A percentile compares a stretch with the other conserved stretches of the same genome.
Evolutionary conservation across 2,797 vertebrate species (phyloP).

Genomic region (Pangasius larnaudii): DNA sequence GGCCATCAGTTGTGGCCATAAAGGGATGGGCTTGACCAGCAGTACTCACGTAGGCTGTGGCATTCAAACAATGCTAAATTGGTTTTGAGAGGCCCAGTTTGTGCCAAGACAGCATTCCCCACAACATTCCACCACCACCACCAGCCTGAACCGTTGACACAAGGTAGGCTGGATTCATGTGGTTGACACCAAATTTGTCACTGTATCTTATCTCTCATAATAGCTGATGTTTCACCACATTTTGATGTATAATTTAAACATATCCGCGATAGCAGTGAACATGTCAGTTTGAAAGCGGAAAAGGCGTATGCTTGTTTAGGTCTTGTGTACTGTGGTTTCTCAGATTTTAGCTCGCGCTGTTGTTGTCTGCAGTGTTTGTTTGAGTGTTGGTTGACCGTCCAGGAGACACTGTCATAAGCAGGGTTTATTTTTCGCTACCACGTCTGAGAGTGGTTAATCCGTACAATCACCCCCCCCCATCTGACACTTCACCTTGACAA

Average conservation of each 20-base stretch:
- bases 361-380: not conserved
- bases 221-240: not conserved
- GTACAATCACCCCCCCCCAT: conserved; percentile 5
- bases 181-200: too few relatives aligned
- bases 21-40: not conserved
- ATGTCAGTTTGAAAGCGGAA: not conserved
- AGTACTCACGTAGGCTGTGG: not conserved
- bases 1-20: not conserved
- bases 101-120: not conserved
- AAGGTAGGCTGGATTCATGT: not conserved
- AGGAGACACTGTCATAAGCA: not conserved
- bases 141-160: not conserved
- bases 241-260: not conserved
- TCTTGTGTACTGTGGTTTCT: not conserved
- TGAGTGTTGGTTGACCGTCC: too few relatives aligned
- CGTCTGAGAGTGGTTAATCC: conserved; percentile 61
- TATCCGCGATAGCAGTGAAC: not conserved
- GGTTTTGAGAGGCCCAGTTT: not conserved
- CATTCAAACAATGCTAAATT: not conserved
- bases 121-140: not conserved
- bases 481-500: conserved; percentile 54
- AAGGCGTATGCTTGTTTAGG: not conserved
- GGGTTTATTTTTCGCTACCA: not conserved
- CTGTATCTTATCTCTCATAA: not conserved
- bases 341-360: not conserved